phyloP scores from a whole-genome alignment of 2,113 vertebrate species.

The Neopipo cinnamomea region DNA sequence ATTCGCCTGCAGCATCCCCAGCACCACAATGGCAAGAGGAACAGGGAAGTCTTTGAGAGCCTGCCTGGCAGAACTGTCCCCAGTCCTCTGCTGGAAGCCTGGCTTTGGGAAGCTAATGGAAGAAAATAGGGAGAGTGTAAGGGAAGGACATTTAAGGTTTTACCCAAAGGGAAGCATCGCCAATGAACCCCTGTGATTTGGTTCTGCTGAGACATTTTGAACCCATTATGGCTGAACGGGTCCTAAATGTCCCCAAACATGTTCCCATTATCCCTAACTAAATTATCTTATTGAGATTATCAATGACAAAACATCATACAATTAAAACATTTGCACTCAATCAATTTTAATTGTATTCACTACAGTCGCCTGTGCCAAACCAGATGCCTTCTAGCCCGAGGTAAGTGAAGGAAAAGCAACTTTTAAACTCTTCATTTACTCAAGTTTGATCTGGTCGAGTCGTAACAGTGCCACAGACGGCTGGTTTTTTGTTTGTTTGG shows the following conservation, averaged over 20 bases:
- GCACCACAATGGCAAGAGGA: not conserved
- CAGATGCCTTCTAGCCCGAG: slow-evolving; percentile 41
- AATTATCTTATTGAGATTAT: slow-evolving; percentile 36
- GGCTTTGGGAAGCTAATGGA: not conserved
- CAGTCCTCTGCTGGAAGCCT: not conserved
- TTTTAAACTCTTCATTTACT: slow-evolving; percentile 24
- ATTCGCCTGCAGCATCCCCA: not conserved
- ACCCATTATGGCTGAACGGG: not conserved
- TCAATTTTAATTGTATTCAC: slow-evolving; percentile 62
- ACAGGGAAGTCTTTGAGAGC: not conserved
- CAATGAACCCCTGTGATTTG: not conserved
- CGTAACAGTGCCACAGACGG: no score
- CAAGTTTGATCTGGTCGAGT: not conserved
- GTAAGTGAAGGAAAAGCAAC: slow-evolving; percentile 26
- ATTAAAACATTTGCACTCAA: slow-evolving; percentile 63
- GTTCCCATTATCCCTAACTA: slow-evolving; percentile 30
- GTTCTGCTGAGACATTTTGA: slow-evolving; percentile 11
- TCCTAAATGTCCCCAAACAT: slow-evolving; percentile 7
- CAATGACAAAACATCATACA: slow-evolving; percentile 40
- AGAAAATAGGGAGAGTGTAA: not conserved
- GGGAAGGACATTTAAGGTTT: not conserved
- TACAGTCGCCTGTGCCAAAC: not conserved
- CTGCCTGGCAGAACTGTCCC: not conserved
- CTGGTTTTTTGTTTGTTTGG: no score
- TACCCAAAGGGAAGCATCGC: not conserved